Percentiles rank a stretch among this genome's conserved stretches.
phyloP scores from a whole-genome alignment of 2,888 invertebrate species.

The Polylopha cassiicola region DNA sequence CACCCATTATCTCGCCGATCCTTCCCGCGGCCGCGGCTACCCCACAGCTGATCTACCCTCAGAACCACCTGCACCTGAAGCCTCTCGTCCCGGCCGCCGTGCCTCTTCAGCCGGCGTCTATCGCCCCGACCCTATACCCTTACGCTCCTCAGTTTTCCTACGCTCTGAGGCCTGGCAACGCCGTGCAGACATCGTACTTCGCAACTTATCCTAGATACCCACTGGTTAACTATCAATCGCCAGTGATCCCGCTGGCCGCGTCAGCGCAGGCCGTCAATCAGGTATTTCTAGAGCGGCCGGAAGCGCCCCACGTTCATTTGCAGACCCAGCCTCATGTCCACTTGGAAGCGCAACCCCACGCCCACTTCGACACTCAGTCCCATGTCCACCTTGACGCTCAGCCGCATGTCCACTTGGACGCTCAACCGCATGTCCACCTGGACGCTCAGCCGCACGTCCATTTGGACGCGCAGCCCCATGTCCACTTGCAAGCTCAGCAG shows the following conservation, averaged over 20 bases:
- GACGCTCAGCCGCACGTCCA: slow-evolving; percentile 24
- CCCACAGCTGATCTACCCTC: slow-evolving; percentile 38
- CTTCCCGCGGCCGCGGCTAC: slow-evolving; percentile 40
- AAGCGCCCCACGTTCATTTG: slow-evolving; percentile 44
- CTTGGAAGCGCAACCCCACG: slow-evolving; percentile 30
- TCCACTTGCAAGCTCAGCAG: slow-evolving; percentile 22
- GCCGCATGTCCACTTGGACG: background rate
- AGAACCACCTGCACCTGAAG: slow-evolving; percentile 40
- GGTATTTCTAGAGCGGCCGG: slow-evolving; percentile 46
- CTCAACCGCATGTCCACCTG: slow-evolving; percentile 19
- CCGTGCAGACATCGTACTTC: slow-evolving; percentile 63
- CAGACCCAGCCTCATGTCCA: slow-evolving; percentile 28
- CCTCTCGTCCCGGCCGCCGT: slow-evolving; percentile 43
- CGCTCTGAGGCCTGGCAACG: slow-evolving; percentile 62
- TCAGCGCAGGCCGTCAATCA: slow-evolving; percentile 31
- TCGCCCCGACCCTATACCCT: slow-evolving; percentile 35
- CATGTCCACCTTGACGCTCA: too few species aligned
- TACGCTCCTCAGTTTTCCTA: slow-evolving; percentile 51
- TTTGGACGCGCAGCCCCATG: background rate
- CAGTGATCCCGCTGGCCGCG: slow-evolving; percentile 35
- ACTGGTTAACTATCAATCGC: slow-evolving; percentile 50
- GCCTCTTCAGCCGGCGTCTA: slow-evolving; percentile 41
- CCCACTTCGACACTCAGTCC: slow-evolving; percentile 28
- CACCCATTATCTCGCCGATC: slow-evolving; percentile 37
- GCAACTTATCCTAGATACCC: slow-evolving; percentile 69